phyloP scores from a whole-genome alignment of 2,113 vertebrate species.

The Anas platyrhynchos region DNA sequence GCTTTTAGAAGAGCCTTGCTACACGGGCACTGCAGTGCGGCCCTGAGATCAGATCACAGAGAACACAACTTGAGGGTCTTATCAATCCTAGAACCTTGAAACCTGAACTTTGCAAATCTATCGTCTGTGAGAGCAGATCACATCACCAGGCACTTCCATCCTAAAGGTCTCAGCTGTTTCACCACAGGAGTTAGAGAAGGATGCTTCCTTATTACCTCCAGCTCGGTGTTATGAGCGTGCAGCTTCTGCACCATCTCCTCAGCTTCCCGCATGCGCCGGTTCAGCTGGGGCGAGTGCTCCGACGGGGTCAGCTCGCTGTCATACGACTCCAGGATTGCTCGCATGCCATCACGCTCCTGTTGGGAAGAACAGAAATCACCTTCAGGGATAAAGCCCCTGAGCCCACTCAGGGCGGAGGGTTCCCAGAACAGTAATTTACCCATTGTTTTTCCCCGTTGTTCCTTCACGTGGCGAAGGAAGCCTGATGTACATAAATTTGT shows the following conservation, averaged over 20 bases:
- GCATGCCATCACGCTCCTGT: slow-evolving; percentile 96
- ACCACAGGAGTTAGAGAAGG: neutral
- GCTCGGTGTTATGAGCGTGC: slow-evolving; percentile 84
- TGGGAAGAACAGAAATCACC: neutral
- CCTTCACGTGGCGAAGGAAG: fast-evolving
- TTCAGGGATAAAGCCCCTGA: neutral
- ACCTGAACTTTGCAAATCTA: neutral
- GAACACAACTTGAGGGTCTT: neutral
- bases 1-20: neutral
- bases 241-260: slow-evolving; percentile 90
- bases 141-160: neutral
- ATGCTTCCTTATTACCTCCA: slow-evolving; percentile 84
- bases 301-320: slow-evolving; percentile 87
- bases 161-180: neutral
- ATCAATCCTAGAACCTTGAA: fast-evolving
- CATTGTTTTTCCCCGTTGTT: neutral
- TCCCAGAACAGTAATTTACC: neutral
- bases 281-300: slow-evolving; percentile 90
- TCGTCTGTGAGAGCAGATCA: neutral
- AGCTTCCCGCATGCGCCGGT: slow-evolving; percentile 85
- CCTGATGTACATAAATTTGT: fast-evolving
- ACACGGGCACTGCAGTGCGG: fast-evolving
- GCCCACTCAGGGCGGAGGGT: fast-evolving
- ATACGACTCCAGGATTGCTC: slow-evolving; percentile 92
- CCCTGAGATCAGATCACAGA: fast-evolving